Conservation (phyloP, 2,113 vertebrate genomes). For the Poicephalus gulielmi region DNA sequence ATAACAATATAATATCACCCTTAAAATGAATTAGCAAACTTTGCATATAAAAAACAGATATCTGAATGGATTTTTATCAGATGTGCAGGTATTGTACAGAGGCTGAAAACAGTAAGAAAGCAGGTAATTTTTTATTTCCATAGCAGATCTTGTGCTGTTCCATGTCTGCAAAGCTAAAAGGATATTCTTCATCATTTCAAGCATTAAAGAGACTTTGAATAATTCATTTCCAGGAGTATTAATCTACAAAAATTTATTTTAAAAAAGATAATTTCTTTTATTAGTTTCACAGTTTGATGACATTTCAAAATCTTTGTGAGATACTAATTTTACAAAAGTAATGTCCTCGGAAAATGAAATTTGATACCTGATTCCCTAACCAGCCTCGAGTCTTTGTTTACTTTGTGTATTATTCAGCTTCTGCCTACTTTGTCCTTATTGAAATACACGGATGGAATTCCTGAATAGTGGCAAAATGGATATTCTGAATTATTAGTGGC, state of each 20-base stretch:
- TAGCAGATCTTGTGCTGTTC: not conserved
- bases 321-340: conserved; percentile 26
- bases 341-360: conserved; percentile 33
- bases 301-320: conserved; percentile 9
- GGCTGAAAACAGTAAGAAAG: not conserved
- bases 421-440: not conserved
- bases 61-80: not conserved
- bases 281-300: conserved; percentile 14
- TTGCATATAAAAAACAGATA: not conserved
- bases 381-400: not conserved
- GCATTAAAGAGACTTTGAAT: conserved; percentile 18
- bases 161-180: conserved; percentile 8
- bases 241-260: not conserved
- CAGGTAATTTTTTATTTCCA: not conserved
- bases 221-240: conserved; percentile 42
- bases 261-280: not conserved
- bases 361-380: not conserved
- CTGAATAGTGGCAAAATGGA: not conserved
- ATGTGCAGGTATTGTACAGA: not conserved
- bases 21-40: conserved; percentile 1
- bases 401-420: conserved; percentile 10
- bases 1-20: not conserved
- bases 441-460: conserved; percentile 20
- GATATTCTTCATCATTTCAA: conserved; percentile 34
- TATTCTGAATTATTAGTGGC: not conserved